phyloP scores from a whole-genome alignment of 2,888 invertebrate species.

The Catocala fraxini region DNA sequence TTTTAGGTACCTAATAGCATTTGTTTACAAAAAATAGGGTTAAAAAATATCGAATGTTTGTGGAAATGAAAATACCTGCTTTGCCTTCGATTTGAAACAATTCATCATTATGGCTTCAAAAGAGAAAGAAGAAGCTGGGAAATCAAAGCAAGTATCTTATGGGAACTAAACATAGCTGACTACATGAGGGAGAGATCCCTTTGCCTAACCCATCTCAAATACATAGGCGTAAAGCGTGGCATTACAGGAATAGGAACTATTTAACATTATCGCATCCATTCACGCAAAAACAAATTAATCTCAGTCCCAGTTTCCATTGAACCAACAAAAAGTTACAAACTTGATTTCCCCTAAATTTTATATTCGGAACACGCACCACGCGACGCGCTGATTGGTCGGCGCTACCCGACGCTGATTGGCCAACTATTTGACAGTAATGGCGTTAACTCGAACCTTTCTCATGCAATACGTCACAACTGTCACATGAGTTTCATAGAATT shows the following conservation, averaged over 20 bases:
- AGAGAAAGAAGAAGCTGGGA: no score
- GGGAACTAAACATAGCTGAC: no score
- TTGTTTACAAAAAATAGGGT: no score
- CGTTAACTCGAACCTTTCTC: constrained; percentile 72
- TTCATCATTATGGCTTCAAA: no score
- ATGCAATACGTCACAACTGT: constrained; percentile 44
- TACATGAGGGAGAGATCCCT: no score
- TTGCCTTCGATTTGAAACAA: no score
- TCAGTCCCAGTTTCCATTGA: constrained; percentile 44
- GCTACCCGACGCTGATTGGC: constrained; percentile 78
- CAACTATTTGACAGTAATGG: constrained; percentile 86
- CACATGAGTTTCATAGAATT: constrained; percentile 13
- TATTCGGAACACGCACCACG: constrained; percentile 78
- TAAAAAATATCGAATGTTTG: no score
- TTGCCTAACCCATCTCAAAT: no score
- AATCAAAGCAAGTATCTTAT: no score
- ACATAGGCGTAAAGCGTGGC: no score
- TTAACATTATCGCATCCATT: constrained; percentile 42
- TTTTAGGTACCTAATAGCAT: no score
- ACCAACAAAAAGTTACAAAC: constrained; percentile 77
- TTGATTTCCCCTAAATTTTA: constrained; percentile 80
- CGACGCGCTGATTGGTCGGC: constrained; percentile 74
- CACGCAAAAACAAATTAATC: constrained; percentile 61
- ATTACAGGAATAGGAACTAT: not conserved
- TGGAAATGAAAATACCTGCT: no score